These are phyloP conservation scores for Dryococelus australis DNA, from an alignment of 2,888 invertebrate species.

Conservation along the genomic window DNA sequence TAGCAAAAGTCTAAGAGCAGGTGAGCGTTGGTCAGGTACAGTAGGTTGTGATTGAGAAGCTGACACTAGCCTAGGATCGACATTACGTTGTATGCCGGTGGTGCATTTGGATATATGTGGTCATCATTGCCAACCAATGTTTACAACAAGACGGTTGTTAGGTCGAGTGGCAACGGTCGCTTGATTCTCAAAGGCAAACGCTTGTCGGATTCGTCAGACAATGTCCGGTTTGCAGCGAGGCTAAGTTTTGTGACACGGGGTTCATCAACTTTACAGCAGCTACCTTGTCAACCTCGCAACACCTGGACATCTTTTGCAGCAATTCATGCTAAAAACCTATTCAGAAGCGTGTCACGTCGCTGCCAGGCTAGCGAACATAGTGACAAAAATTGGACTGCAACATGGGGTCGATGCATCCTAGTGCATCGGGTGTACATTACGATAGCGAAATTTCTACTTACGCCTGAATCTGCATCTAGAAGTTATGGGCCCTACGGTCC, in stretches of 20 bases:
- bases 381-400: background rate
- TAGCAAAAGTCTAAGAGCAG: background rate
- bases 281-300: background rate
- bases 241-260: background rate
- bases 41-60: background rate
- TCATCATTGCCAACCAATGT: too few species aligned
- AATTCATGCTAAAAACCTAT: background rate
- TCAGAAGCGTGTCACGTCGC: background rate
- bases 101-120: too few species aligned
- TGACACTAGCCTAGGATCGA: background rate
- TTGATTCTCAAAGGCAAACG: too few species aligned
- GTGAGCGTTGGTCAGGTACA: background rate
- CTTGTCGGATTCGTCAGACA: too few species aligned
- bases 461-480: background rate
- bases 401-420: background rate
- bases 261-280: background rate
- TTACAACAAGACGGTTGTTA: too few species aligned
- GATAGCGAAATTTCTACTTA: background rate
- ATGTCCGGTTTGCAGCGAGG: background rate
- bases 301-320: slow-evolving; percentile 3
- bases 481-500: background rate
- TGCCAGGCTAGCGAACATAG: background rate
- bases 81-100: too few species aligned
- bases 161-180: too few species aligned
- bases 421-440: background rate